These are phyloP conservation scores for Gavia stellata DNA, from an alignment of 2,113 vertebrate genomes.

Conservation along the genomic window DNA sequence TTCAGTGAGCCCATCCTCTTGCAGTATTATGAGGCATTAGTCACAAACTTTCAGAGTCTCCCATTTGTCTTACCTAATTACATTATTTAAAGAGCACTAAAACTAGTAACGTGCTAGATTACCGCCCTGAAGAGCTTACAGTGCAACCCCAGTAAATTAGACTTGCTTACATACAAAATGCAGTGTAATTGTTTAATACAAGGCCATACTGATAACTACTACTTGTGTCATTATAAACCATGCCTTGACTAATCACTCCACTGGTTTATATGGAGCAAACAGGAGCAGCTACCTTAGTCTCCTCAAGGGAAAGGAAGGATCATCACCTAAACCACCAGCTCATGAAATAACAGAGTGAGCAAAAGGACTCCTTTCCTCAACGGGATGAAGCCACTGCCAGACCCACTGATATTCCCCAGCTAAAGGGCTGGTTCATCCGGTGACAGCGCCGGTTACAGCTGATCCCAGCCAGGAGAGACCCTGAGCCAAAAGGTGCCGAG, in stretches of 20 bases:
- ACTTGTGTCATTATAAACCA: neutral
- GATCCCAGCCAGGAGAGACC: neutral
- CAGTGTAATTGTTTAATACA: neutral
- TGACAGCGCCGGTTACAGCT: rapidly evolving
- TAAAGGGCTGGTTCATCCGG: no score
- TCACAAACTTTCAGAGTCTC: neutral
- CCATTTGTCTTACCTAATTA: neutral
- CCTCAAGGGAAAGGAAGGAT: neutral
- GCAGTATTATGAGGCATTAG: neutral
- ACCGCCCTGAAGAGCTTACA: neutral
- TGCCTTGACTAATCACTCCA: neutral
- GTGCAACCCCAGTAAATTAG: neutral
- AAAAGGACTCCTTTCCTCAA: neutral
- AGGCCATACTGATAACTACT: neutral
- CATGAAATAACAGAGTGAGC: neutral
- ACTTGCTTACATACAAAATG: neutral
- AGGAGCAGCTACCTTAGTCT: neutral
- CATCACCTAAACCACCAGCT: neutral
- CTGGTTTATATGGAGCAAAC: neutral
- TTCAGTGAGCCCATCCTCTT: neutral
- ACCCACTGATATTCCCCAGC: rapidly evolving
- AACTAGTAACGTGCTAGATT: neutral
- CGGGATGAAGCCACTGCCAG: neutral
- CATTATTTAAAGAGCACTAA: neutral
- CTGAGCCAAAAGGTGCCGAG: neutral